Evolutionary conservation across 2,888 invertebrate genomes (phyloP), one percentile per base, ranked within the genome.

Genomic region (Apamea sordens): DNA sequence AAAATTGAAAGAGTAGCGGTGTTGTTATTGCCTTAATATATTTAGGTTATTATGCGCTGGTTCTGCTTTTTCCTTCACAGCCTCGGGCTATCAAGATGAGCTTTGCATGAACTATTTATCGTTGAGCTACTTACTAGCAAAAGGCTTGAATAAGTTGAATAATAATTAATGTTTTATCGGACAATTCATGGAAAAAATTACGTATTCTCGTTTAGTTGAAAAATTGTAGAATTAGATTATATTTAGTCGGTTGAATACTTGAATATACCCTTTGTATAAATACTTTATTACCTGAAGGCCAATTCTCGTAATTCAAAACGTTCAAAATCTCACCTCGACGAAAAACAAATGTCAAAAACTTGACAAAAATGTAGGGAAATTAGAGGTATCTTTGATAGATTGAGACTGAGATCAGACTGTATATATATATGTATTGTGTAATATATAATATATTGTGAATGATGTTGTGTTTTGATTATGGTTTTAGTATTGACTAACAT

Each of bases 71-170:
- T 83, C 68, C 67, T 76, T 73, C 41, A 36, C 1, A 61, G 77
- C 85, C 75, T 68, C n/a, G 7, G 64, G 78, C 78, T 69, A 77
- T 76, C 50, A 74, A 77, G 69, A 87, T 79, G 81, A 73, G 87
- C 56, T 81, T 89, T 81, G 77, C 71, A 50, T 76, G 76, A 85
- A 72, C 76, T 81, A 85, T 88, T 88, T 72, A 82, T 81, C 32
- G 61, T 79, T 76, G 70, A 74, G 71, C 61, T 69, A 41, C 70
- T 47, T 41, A 7, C 41, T 7, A 64, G 63, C 50, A 63, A 59
- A 88, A 70, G 67, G 59, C 13, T 83, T 83, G 63, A 83, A 82
- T 63, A 82, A 32, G 0, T 50, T 86, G 76, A 76, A 83, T 83
- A 76, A 83, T 83, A 64, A 86, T 86, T 76, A 83, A 77, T 56